Evolutionary conservation across 2,113 vertebrate genomes (phyloP).

Genomic region (Syrmaticus mikado): DNA sequence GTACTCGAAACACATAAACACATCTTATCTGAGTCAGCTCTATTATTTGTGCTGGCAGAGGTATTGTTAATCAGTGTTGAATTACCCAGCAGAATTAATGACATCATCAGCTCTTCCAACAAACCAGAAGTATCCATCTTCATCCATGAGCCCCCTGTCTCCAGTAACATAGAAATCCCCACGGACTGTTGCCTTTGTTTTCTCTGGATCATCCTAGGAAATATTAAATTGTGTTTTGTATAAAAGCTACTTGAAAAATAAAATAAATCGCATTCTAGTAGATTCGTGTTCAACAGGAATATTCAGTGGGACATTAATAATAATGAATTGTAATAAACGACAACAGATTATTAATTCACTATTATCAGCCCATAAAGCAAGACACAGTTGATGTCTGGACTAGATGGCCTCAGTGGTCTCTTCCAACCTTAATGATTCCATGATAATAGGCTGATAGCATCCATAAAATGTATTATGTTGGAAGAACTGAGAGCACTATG

Average conservation of each 20-base stretch:
- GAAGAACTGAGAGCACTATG: not conserved
- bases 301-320: not conserved
- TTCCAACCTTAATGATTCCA: too few relatives aligned
- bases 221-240: conserved; percentile 7
- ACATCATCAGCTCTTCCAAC: conserved; percentile 84
- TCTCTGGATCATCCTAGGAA: conserved; percentile 79
- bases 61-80: not conserved
- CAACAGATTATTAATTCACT: not conserved
- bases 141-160: conserved; percentile 81
- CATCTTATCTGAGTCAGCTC: not conserved
- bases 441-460: not conserved
- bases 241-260: not conserved
- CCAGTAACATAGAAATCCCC: conserved; percentile 86
- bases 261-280: not conserved
- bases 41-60: not conserved
- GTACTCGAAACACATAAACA: not conserved
- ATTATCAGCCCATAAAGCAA: not conserved
- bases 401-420: too few relatives aligned
- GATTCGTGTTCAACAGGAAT: not conserved
- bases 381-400: not conserved
- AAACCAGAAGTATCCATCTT: conserved; percentile 88
- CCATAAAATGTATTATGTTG: not conserved
- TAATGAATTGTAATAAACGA: not conserved
- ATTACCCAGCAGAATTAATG: conserved; percentile 87
- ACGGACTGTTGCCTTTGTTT: conserved; percentile 77